These are phyloP conservation scores for Xanthia icteritia DNA, from an alignment of 2,888 invertebrate genomes.

Conservation along the genomic window DNA sequence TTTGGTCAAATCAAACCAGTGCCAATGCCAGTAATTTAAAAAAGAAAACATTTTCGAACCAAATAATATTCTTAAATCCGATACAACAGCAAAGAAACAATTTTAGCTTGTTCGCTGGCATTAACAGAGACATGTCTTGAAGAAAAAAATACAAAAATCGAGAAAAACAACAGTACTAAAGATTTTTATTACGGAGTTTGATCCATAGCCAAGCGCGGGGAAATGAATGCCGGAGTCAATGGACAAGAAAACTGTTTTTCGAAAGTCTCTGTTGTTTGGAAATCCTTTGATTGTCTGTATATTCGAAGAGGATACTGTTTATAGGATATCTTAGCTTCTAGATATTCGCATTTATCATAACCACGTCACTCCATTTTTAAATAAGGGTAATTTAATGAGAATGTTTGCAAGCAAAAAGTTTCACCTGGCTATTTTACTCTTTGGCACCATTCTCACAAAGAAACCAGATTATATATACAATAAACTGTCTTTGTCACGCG, in stretches of 20 bases:
- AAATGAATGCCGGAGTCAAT: slow-evolving; percentile 46
- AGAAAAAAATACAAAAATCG: slow-evolving; percentile 16
- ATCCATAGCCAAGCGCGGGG: slow-evolving; percentile 46
- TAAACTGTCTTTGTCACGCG: too few relatives aligned
- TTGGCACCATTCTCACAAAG: background rate
- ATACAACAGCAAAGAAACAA: slow-evolving; percentile 19
- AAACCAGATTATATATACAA: too few relatives aligned
- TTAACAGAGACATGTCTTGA: slow-evolving; percentile 26
- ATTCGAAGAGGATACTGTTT: background rate
- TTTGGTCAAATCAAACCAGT: background rate
- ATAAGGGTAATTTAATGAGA: background rate
- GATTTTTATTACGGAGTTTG: slow-evolving; percentile 49
- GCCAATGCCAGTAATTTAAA: background rate
- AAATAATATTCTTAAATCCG: slow-evolving; percentile 15
- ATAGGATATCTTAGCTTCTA: background rate
- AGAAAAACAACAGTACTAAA: slow-evolving; percentile 26
- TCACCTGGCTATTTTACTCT: slow-evolving; percentile 3
- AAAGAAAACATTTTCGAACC: background rate
- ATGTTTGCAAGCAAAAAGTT: background rate
- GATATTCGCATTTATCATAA: background rate
- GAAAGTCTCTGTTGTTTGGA: slow-evolving; percentile 22
- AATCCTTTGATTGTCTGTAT: slow-evolving; percentile 15
- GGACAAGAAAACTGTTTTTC: slow-evolving; percentile 47
- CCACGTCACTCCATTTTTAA: background rate
- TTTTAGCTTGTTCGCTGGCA: slow-evolving; percentile 22